Evolutionary conservation across 2,797 vertebrate genomes (phyloP).

Genomic region (Sebastes diploproa): DNA sequence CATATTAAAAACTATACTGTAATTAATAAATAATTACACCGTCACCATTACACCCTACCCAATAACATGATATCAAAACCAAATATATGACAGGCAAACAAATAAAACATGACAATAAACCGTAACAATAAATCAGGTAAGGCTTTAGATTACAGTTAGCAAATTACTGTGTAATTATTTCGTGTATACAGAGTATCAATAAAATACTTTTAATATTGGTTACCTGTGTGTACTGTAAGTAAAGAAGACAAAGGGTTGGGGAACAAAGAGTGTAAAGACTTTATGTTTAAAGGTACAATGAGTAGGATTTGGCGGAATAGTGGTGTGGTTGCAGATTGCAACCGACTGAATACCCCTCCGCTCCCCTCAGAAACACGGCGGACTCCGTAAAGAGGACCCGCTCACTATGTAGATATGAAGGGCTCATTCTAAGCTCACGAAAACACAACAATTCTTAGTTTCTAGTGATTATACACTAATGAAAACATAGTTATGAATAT

Average conservation of each 20-base stretch:
- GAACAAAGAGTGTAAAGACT: neutral
- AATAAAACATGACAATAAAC: neutral
- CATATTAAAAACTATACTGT: neutral
- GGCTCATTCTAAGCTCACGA: no score
- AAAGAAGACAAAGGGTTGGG: neutral
- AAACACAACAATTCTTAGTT: no score
- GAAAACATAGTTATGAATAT: no score
- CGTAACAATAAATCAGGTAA: neutral
- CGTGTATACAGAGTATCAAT: neutral
- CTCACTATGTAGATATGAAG: no score
- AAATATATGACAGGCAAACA: neutral
- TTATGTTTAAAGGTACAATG: no score
- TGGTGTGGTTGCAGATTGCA: no score
- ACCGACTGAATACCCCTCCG: rapidly evolving
- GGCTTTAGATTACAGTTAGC: neutral
- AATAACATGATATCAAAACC: neutral
- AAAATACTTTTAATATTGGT: neutral
- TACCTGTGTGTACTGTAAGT: neutral
- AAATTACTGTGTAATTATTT: neutral
- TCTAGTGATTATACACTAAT: no score
- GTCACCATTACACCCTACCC: neutral
- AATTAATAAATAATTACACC: neutral
- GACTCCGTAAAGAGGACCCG: no score
- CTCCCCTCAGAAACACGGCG: no score
- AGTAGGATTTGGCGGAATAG: no score